These are phyloP conservation scores for Danaus plexippus DNA, from an alignment of 1,140 invertebrate genomes.

Conservation along the genomic window DNA sequence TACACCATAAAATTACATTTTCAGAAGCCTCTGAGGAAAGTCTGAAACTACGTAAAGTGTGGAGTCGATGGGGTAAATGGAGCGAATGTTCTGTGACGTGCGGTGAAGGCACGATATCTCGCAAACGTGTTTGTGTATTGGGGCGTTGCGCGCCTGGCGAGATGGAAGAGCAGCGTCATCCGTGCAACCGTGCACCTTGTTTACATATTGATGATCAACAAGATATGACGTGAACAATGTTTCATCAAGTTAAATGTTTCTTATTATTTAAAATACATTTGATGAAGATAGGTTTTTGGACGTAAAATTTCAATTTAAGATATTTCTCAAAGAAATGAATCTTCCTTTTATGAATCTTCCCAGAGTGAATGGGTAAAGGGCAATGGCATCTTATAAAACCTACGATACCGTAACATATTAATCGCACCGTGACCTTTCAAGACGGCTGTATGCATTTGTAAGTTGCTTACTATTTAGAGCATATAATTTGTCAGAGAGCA, in stretches of 20 bases:
- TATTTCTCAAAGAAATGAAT: not conserved
- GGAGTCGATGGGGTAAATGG: constrained; percentile 65
- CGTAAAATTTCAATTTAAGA: too few species aligned
- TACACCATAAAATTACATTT: not conserved
- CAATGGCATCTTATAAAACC: not conserved
- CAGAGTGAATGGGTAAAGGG: not conserved
- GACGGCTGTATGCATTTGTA: too few species aligned
- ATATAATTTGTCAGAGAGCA: too few species aligned
- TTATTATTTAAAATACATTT: not conserved
- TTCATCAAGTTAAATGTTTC: constrained; percentile 15
- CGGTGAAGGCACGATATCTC: constrained; percentile 32
- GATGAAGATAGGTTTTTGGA: too few species aligned
- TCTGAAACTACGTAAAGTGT: constrained; percentile 41
- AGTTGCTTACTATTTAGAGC: too few species aligned
- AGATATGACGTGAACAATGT: constrained; percentile 23
- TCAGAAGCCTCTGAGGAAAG: constrained; percentile 18
- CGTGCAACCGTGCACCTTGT: constrained; percentile 37
- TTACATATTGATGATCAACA: not conserved
- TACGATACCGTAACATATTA: too few species aligned
- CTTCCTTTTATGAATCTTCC: not conserved
- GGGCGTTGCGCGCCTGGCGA: constrained; percentile 51
- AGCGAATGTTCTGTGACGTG: constrained; percentile 48
- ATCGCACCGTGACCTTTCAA: too few species aligned
- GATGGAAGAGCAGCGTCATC: constrained; percentile 43
- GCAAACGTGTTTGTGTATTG: constrained; percentile 41